Evolutionary conservation across 2,797 vertebrate species (phyloP).

Genomic region (Darevskia mixta): DNA sequence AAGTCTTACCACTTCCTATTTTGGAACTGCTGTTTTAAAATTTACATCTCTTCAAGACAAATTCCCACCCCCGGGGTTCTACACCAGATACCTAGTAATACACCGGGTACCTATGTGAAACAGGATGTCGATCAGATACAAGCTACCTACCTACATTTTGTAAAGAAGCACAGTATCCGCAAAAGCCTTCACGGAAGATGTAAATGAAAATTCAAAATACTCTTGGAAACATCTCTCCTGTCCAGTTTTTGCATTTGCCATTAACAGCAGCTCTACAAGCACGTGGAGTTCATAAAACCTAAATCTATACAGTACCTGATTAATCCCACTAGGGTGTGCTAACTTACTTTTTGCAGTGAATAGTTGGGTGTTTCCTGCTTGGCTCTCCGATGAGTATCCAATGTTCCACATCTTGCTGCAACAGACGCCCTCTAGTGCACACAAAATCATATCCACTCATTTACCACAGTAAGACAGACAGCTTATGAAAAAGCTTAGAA

Average conservation of each 20-base stretch:
- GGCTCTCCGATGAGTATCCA: constrained; percentile 99
- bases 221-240: neutral
- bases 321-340: neutral
- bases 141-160: neutral
- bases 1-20: neutral
- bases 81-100: neutral
- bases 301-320: neutral
- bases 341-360: constrained; percentile 97
- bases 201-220: neutral
- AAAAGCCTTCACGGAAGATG: neutral
- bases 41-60: neutral
- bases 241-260: neutral
- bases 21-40: neutral
- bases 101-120: neutral
- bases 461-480: constrained; percentile 43
- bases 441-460: constrained; percentile 52
- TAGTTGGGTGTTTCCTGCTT: constrained; percentile 96
- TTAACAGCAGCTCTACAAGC: neutral
- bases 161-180: neutral
- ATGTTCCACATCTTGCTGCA: constrained; percentile 91
- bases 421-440: constrained; percentile 85
- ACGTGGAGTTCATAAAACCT: constrained; percentile 15
- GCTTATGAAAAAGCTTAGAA: neutral
- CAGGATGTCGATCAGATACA: neutral
- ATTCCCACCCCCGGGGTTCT: too few relatives aligned